A percentile compares a stretch with the other conserved stretches of the same genome.
Conservation (phyloP, 1,140 invertebrate species). For the Holcopasites calliopsidis region DNA sequence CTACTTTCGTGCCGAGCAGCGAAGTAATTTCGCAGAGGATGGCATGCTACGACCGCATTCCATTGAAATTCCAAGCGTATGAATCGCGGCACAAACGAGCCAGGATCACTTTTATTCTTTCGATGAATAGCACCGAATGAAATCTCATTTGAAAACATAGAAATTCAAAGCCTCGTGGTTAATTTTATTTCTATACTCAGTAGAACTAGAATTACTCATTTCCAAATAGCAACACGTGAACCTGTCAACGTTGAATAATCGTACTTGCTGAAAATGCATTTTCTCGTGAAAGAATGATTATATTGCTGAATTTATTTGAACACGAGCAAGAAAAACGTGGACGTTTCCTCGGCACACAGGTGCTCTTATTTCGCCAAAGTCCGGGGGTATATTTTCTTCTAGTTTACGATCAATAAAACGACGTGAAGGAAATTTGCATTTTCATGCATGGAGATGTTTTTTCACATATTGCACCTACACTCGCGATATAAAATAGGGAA, state of each 20-base stretch:
- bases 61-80: constrained; percentile 28
- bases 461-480: background rate
- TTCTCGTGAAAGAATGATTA: background rate
- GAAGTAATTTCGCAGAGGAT: constrained; percentile 12
- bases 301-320: background rate
- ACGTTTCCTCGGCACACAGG: background rate
- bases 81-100: constrained; percentile 4
- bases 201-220: background rate
- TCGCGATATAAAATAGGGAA: background rate
- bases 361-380: background rate
- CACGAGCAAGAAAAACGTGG: background rate
- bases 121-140: constrained; percentile 10
- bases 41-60: constrained; percentile 11
- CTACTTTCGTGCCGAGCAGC: background rate
- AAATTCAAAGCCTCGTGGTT: background rate
- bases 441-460: constrained; percentile 2
- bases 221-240: background rate
- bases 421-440: constrained; percentile 13
- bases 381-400: constrained; percentile 2
- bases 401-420: constrained; percentile 18
- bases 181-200: background rate
- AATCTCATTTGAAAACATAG: constrained; percentile 17
- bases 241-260: background rate
- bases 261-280: background rate
- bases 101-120: background rate